Evolutionary conservation across 1,140 invertebrate species (phyloP).

Genomic region (Zaprionus africanus): DNA sequence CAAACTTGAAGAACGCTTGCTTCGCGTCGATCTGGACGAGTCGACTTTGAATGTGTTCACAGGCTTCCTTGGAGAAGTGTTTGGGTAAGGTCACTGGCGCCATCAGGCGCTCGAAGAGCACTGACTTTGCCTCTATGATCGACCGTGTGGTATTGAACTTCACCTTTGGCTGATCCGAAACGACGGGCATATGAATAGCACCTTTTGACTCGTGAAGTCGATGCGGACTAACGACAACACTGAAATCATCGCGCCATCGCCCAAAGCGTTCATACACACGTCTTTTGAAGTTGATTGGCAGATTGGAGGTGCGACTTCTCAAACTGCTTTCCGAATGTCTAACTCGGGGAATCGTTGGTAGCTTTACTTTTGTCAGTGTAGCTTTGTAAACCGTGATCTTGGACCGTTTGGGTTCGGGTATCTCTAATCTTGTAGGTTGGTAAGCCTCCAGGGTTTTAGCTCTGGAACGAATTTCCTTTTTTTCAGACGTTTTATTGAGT

Average conservation of each 20-base stretch:
- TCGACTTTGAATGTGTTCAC: neutral
- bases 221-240: neutral
- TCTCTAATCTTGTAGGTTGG: fast-evolving
- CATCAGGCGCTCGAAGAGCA: conserved; percentile 12
- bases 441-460: neutral
- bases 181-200: neutral
- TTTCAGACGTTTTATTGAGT: neutral
- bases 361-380: neutral
- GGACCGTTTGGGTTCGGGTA: neutral
- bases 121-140: neutral
- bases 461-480: fast-evolving
- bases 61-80: neutral
- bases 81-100: neutral
- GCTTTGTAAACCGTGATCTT: neutral
- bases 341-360: neutral
- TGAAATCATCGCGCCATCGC: neutral
- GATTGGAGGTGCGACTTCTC: neutral
- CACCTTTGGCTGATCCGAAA: neutral
- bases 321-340: neutral
- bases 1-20: conserved; percentile 5
- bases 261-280: neutral
- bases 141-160: neutral
- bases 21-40: neutral
- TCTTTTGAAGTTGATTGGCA: neutral
- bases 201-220: conserved; percentile 3